Conservation (phyloP, 2,888 invertebrate genomes). For the Melieria crassipennis region DNA sequence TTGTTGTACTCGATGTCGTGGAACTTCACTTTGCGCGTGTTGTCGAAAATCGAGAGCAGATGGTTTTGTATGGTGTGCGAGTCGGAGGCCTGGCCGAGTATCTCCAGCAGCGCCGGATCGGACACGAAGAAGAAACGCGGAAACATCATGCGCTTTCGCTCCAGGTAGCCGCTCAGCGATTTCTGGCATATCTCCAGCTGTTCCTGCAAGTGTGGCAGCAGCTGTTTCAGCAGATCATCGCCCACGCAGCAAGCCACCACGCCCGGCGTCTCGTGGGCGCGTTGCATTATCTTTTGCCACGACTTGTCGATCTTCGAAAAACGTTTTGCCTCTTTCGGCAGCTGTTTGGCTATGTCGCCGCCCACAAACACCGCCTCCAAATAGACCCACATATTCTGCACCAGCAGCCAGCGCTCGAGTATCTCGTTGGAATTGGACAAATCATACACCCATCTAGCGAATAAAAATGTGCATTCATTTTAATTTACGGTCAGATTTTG, state of each 20-base stretch:
- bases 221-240: slow-evolving; percentile 90
- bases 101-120: slow-evolving; percentile 89
- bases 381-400: slow-evolving; percentile 99
- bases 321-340: slow-evolving; percentile 93
- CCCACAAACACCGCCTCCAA: slow-evolving; percentile 98
- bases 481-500: neutral
- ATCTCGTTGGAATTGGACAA: slow-evolving; percentile 96
- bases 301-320: slow-evolving; percentile 98
- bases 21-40: slow-evolving; percentile 91
- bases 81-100: slow-evolving; percentile 91
- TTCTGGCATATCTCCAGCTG: slow-evolving; percentile 97
- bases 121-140: slow-evolving; percentile 95
- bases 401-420: slow-evolving; percentile 93
- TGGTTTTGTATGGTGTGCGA: slow-evolving; percentile 96
- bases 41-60: slow-evolving; percentile 94
- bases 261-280: slow-evolving; percentile 95
- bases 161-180: slow-evolving; percentile 92
- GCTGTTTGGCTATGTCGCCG: slow-evolving; percentile 97
- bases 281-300: slow-evolving; percentile 98
- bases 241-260: slow-evolving; percentile 97
- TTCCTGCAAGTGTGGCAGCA: slow-evolving; percentile 93
- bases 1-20: slow-evolving; percentile 97
- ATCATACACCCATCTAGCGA: slow-evolving; percentile 84
- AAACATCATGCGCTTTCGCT: slow-evolving; percentile 92
- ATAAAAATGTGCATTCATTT: neutral